A percentile compares a stretch with the other conserved stretches of the same genome.
These are phyloP conservation scores for Rousettus leschenaultii DNA, from an alignment of 2,113 vertebrate genomes.

Conservation along the genomic window DNA sequence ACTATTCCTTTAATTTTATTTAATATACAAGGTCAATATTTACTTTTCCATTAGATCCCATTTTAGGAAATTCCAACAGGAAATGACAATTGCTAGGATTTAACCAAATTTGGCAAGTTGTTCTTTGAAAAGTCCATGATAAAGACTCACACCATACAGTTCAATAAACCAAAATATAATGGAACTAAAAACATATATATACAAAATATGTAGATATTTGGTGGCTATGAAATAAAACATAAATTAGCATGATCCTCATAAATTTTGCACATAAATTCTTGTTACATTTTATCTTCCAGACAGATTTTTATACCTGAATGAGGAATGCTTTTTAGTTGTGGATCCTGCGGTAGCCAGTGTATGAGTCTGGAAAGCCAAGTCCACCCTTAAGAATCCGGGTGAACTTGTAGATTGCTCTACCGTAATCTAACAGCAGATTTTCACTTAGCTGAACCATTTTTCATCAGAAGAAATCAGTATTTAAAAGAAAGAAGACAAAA, in stretches of 20 bases:
- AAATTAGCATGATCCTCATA: neutral
- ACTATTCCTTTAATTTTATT: slow-evolving; percentile 29
- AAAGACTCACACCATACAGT: neutral
- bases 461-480: neutral
- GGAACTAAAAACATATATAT: neutral
- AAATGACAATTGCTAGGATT: slow-evolving; percentile 40
- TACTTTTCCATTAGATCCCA: slow-evolving; percentile 19
- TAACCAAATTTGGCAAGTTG: neutral
- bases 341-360: slow-evolving; percentile 31
- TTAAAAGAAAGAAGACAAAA: neutral
- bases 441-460: slow-evolving; percentile 69
- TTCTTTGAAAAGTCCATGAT: slow-evolving; percentile 32
- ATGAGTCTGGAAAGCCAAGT: slow-evolving; percentile 49
- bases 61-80: slow-evolving; percentile 57
- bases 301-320: slow-evolving; percentile 56
- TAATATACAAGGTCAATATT: neutral
- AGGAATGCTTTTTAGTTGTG: slow-evolving; percentile 59
- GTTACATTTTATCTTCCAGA: neutral
- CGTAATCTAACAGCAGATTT: slow-evolving; percentile 69
- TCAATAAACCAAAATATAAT: neutral
- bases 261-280: neutral
- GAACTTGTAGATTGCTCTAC: slow-evolving; percentile 68
- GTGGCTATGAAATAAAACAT: neutral
- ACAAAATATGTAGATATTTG: neutral
- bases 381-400: slow-evolving; percentile 60